Base-by-base conservation (phyloP, 35 echinoderm and acorn worm genomes). In the Apostichopus japonicus region DNA sequence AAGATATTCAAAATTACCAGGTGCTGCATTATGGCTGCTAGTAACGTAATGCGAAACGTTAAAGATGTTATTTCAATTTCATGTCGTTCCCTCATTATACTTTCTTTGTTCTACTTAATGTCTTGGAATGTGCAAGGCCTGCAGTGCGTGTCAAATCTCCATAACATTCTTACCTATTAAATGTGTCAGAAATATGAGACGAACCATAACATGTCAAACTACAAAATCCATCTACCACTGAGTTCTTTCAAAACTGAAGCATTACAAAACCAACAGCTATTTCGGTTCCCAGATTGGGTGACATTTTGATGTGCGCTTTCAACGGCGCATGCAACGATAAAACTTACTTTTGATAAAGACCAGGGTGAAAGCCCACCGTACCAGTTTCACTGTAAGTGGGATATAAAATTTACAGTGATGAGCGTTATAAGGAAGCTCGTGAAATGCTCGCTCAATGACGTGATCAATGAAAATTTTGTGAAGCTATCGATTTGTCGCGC, bases 341-440 rank as follows among this genome's bases (percentile, higher is more conserved):
- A 23, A 55, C 54, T 58, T 84, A 55, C 33, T 84, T 84, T 51
- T 84, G 81, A 84, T 84, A 58, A 84, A 84, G 56, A 84, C 81
- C 81, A 84, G 17, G 56, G 23, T 58, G 56, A 58, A 57, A 55
- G 19, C 81, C 23, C 81, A 84, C 54, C 81, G 23, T 59, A 84
- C 55, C 81, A 84, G 81, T 84, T 84, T 55, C 81, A 58, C 15
- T 84, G 81, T 84, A 84, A 84, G 81, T 84, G 54, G 81, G 81
- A 84, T 58, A 84, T 84, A 84, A 84, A 84, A 84, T 83, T 75
- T 84, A 23, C 81, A 58, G 27, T 84, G 24, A 84, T 59, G 53
- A 84, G n/a, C 10, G 81, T 58, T 33, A 51, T 33, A 51, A 84
- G 81, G 81, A 84, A 58, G 21, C 81, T 84, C 57, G 19, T 22